Evolutionary conservation across 2,797 vertebrate genomes (phyloP).

Genomic region (Pyrocephalus nanus): DNA sequence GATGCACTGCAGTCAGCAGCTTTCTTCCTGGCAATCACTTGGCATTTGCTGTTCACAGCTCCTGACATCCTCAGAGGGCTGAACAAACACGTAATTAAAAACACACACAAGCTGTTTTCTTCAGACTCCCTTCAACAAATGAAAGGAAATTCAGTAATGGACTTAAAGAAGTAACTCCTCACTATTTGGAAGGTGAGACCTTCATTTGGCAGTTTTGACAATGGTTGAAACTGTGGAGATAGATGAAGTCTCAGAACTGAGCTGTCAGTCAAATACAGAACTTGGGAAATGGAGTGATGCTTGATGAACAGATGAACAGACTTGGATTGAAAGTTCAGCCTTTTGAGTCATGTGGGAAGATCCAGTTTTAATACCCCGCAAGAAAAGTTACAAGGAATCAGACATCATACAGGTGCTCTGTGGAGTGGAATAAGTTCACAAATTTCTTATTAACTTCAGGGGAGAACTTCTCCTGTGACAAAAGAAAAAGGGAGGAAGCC

Average conservation of each 20-base stretch:
- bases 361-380: not conserved
- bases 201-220: not conserved
- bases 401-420: not conserved
- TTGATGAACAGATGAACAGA: not conserved
- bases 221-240: not conserved
- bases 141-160: not conserved
- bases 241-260: not conserved
- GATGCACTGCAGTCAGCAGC: constrained; percentile 40
- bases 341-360: not conserved
- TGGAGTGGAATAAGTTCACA: not conserved
- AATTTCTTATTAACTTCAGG: not conserved
- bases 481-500: not conserved
- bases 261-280: not conserved
- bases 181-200: not conserved
- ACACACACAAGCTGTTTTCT: constrained; percentile 1
- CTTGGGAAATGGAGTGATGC: not conserved
- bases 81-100: constrained; percentile 48
- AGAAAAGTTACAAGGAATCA: not conserved
- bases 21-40: constrained; percentile 52
- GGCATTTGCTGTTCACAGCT: constrained; percentile 62
- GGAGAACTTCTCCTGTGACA: not conserved
- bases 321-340: not conserved
- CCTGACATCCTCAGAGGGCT: constrained; percentile 38
- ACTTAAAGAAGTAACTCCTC: not conserved
- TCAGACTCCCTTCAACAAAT: not conserved